These are phyloP conservation scores for Varanus komodoensis DNA, from an alignment of 2,113 vertebrate species.

Conservation along the genomic window DNA sequence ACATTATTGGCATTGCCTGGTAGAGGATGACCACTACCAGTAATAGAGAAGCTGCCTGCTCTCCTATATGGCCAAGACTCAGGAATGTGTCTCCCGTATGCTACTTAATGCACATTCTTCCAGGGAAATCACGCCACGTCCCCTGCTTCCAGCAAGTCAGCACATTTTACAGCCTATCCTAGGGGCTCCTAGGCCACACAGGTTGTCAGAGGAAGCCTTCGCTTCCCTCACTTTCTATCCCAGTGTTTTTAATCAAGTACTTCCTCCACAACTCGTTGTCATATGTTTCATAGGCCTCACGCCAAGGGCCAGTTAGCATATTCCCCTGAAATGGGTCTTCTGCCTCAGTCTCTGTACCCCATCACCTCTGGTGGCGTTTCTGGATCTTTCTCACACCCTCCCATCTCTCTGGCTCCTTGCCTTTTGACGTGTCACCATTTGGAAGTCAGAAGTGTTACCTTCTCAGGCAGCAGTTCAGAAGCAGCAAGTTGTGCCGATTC, in stretches of 20 bases:
- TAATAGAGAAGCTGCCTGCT: neutral
- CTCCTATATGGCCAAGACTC: neutral
- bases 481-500: neutral
- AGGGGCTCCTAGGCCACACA: slow-evolving; percentile 22
- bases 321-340: neutral
- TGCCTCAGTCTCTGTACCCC: neutral
- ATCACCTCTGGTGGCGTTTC: neutral
- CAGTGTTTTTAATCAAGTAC: neutral
- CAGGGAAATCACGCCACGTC: slow-evolving; percentile 7
- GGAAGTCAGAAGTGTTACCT: neutral
- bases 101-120: slow-evolving; percentile 7
- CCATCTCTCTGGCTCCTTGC: neutral
- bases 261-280: neutral
- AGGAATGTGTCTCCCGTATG: neutral
- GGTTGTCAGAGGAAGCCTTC: slow-evolving; percentile 1
- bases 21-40: neutral
- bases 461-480: neutral
- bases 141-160: slow-evolving; percentile 15
- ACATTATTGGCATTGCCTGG: neutral
- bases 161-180: slow-evolving; percentile 5
- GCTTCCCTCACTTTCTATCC: neutral
- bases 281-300: neutral
- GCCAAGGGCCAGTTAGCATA: neutral
- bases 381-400: neutral
- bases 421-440: neutral